Base-by-base conservation (phyloP, 2,888 invertebrate genomes). In the Chirona hameri region DNA sequence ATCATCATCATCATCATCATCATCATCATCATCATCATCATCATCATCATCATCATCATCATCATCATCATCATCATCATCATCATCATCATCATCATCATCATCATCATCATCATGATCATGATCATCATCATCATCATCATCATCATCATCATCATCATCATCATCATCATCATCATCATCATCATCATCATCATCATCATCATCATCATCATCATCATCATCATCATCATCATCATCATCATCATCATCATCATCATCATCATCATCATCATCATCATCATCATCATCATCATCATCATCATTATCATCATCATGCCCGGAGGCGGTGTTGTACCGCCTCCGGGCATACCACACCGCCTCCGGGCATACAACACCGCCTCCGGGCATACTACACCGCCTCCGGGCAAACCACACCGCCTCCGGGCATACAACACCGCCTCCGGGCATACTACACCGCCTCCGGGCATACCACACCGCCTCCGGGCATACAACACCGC, bases 21-120 rank as follows among this genome's bases (percentile, higher is more conserved):
- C 65, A 65, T 65, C 65, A 65, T 65, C 65, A 65, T 65, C 65
- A 65, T 21, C n/a, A 21, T 21, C n/a, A 65, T 65, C n/a, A 65
- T 65, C n/a, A 65, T 65, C n/a, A 65, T 65, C n/a, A 65, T 65
- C n/a, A 65, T 65, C n/a, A 65, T 65, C 65, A 65, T 65, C 65
- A n/a, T 65, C 21, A n/a, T 65, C 21, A n/a, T 65, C 65, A n/a
- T 65, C 65, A n/a, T 65, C n/a, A n/a, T 65, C 65, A 65, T 65
- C 65, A 65, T 65, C 65, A 65, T 65, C 65, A 65, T 65, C 65
- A 65, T 65, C 65, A 65, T 65, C 65, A 65, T 65, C 65, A 65
- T 65, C 65, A 65, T 65, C 65, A 65, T 65, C 65, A 65, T 65
- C 65, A 65, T 65, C 65, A 65, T 65, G 21, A 65, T 65, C 65